phyloP scores from a whole-genome alignment of 2,797 vertebrate species.

The Pteronotus mesoamericanus region DNA sequence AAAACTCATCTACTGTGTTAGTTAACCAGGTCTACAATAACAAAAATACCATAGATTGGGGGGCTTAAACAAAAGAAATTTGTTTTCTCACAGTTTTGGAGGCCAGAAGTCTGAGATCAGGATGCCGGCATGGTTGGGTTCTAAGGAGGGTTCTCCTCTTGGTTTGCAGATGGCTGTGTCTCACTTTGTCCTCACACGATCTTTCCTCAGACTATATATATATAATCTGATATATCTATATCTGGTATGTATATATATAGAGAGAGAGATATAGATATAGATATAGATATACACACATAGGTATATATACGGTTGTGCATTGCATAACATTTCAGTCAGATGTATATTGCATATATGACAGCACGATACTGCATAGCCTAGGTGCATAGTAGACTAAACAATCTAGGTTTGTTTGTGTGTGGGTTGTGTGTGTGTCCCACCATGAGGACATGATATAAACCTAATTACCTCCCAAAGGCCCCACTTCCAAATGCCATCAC shows the following conservation, averaged over 20 bases:
- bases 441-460: background rate
- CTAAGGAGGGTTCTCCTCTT: background rate
- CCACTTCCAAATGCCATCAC: background rate
- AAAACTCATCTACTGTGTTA: background rate
- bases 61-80: background rate
- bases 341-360: background rate
- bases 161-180: background rate
- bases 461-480: background rate
- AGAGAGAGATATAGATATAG: no score
- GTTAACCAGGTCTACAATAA: background rate
- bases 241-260: no score
- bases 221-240: no score
- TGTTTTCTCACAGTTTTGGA: background rate
- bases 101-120: background rate
- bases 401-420: background rate
- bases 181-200: background rate
- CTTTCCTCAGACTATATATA: background rate
- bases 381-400: background rate
- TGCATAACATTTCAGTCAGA: background rate
- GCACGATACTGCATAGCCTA: background rate
- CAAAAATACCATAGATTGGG: background rate
- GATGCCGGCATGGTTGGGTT: background rate
- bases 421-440: background rate
- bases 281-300: background rate
- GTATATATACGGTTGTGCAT: background rate